A percentile compares a stretch with the other conserved stretches of the same genome.
phyloP scores from a whole-genome alignment of 2,113 vertebrate species.

The Lanius ludovicianus region DNA sequence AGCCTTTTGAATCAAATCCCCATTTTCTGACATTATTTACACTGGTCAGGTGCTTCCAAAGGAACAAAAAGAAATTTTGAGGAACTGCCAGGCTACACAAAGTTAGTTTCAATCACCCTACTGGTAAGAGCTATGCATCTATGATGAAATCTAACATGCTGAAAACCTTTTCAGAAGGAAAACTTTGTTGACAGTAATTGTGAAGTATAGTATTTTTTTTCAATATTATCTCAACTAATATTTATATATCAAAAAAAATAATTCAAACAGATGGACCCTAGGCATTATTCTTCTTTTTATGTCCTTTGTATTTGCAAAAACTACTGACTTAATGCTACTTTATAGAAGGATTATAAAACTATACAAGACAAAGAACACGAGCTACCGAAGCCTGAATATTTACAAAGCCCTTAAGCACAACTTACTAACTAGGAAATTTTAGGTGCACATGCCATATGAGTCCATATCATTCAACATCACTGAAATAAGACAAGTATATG shows the following conservation, averaged over 20 bases:
- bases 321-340: not conserved
- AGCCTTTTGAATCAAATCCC: not conserved
- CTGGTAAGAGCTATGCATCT: not conserved
- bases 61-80: not conserved
- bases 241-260: no score
- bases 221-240: not conserved
- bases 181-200: not conserved
- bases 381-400: not conserved
- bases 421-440: not conserved
- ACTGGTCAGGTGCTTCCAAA: not conserved
- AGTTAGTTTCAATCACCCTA: not conserved
- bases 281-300: not conserved
- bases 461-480: not conserved
- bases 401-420: not conserved
- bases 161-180: not conserved
- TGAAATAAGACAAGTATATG: not conserved
- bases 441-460: not conserved
- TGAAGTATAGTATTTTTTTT: not conserved
- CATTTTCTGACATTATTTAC: not conserved
- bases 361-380: not conserved
- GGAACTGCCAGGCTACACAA: not conserved
- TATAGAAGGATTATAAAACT: not conserved
- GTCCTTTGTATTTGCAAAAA: not conserved
- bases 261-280: not conserved
- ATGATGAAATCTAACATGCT: not conserved